Conservation (phyloP, 2,113 vertebrate species). For the Mesembrinibis cayennensis region DNA sequence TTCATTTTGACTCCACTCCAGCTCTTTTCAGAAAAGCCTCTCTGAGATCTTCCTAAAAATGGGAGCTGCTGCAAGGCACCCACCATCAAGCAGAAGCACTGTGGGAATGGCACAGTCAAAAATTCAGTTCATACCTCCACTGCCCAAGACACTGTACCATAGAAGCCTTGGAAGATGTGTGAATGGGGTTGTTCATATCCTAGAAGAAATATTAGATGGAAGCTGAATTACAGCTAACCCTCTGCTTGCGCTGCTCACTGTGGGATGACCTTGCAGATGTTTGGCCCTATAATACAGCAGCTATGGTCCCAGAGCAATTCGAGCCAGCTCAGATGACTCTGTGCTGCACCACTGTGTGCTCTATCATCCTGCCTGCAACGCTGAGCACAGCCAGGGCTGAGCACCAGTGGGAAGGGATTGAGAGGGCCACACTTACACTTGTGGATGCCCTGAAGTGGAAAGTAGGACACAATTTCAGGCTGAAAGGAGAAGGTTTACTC, state of each 20-base stretch:
- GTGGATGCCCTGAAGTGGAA: neutral
- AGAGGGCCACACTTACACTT: neutral
- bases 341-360: neutral
- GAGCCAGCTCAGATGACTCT: neutral
- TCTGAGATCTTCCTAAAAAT: neutral
- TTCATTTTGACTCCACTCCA: conserved; percentile 15
- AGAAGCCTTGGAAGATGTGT: neutral
- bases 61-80: neutral
- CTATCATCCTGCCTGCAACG: neutral
- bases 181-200: neutral
- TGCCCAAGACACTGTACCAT: neutral
- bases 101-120: neutral
- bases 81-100: neutral
- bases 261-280: neutral
- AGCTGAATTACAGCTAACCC: neutral
- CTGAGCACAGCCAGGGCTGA: neutral
- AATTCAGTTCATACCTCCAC: neutral
- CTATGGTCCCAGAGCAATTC: no score
- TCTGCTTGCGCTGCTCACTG: neutral
- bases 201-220: fast-evolving
- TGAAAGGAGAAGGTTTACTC: neutral
- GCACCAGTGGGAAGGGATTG: fast-evolving
- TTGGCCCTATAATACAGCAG: neutral
- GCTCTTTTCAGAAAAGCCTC: neutral
- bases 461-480: neutral